Base-by-base conservation (phyloP, 1,140 invertebrate genomes). In the Caerostris darwini region DNA sequence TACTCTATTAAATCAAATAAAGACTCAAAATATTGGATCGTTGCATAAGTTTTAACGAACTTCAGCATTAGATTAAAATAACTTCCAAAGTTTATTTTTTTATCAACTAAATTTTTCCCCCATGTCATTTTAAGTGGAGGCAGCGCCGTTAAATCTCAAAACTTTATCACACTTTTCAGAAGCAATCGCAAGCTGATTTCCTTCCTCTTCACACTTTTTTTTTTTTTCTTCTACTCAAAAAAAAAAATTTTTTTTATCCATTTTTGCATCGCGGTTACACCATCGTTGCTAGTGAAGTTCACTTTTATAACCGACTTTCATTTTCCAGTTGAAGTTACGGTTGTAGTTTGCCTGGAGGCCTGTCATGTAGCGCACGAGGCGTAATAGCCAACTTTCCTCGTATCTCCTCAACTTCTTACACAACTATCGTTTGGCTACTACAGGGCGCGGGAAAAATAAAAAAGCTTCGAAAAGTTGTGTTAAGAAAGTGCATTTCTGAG, bases 231-330 rank as follows among this genome's bases (percentile, higher is more conserved):
- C 5, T 34, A 8, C 61, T 64, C 12, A 34, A 34, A 34, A 34
- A 34, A 34, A 34, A 34, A 3, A 53, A 77, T 10, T 77, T 77
- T 77, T 50, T 77, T 50, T 34, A 34, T 7, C 71, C 71, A 50
- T 50, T 77, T 77, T 77, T 77, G 34, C 34, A 77, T 53, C 50
- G 53, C 34, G 71, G 71, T 53, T 50, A 85, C 83, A 57, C 56
- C 57, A 59, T 59, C 58, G 57, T 85, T 85, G 56, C 83, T 85
- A 58, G 54, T 77, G 19, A 77, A 59, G 54, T 59, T 59, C 56
- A 85, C 83, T 85, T 85, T 85, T 85, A 85, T 56, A 58, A 59
- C 83, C 83, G 56, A 57, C 19, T 85, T 58, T 85, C 83, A 56
- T 85, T 85, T 85, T 85, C 83, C 57, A 34, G 83, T 6, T 34